Evolutionary conservation across 2,113 vertebrate species (phyloP).

Genomic region (Labrus mixtus): DNA sequence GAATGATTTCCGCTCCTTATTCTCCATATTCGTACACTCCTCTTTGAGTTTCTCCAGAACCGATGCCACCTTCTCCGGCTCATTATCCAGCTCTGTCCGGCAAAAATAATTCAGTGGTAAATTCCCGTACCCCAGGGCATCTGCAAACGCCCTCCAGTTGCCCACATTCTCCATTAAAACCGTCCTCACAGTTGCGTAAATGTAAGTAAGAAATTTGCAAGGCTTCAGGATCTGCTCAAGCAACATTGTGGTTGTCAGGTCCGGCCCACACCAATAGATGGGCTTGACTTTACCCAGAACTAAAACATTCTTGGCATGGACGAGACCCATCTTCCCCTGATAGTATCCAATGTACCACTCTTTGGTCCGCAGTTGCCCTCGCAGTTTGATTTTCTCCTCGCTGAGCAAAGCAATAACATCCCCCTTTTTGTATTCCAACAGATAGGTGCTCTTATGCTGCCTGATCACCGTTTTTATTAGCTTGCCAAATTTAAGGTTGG

Average conservation of each 20-base stretch:
- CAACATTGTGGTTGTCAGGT: slow-evolving; percentile 90
- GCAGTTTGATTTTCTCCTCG: slow-evolving; percentile 93
- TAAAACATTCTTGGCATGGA: slow-evolving; percentile 94
- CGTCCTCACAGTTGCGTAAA: slow-evolving; percentile 94
- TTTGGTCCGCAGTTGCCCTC: slow-evolving; percentile 95
- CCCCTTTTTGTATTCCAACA: slow-evolving; percentile 97
- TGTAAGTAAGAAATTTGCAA: slow-evolving; percentile 97
- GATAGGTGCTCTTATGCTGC: slow-evolving; percentile 94
- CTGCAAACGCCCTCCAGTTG: slow-evolving; percentile 93
- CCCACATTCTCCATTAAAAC: slow-evolving; percentile 96
- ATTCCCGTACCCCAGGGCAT: slow-evolving; percentile 90
- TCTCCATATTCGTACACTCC: slow-evolving; percentile 91
- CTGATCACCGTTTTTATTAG: slow-evolving; percentile 94
- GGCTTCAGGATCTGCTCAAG: slow-evolving; percentile 96
- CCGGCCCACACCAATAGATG: slow-evolving; percentile 89
- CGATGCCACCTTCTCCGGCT: slow-evolving; percentile 93
- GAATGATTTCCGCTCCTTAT: slow-evolving; percentile 94
- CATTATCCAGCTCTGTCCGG: slow-evolving; percentile 91
- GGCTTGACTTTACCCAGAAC: slow-evolving; percentile 91
- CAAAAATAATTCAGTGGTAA: slow-evolving; percentile 92
- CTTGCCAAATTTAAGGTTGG: slow-evolving; percentile 92
- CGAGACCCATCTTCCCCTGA: slow-evolving; percentile 92
- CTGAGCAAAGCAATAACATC: slow-evolving; percentile 93
- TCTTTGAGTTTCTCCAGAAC: slow-evolving; percentile 98
- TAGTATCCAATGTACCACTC: slow-evolving; percentile 99